Evolutionary conservation across 2,888 invertebrate genomes (phyloP).

Genomic region (Hydrotaea cyrtoneurina): DNA sequence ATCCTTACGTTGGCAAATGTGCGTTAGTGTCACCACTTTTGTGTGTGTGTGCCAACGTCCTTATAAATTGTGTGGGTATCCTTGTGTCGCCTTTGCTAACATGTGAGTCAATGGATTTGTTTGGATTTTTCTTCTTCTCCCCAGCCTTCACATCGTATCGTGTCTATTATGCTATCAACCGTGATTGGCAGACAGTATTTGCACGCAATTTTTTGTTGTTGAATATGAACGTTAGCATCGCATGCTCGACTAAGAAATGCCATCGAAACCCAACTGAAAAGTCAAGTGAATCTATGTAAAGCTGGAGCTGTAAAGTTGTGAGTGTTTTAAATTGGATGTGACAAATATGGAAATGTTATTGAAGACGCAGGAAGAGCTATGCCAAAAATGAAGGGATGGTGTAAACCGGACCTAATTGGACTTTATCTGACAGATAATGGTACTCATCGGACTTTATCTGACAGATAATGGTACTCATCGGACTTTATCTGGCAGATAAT

Average conservation of each 20-base stretch:
- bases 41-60: neutral
- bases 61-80: neutral
- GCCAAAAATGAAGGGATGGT: neutral
- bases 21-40: neutral
- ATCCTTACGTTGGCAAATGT: constrained; percentile 1
- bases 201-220: neutral
- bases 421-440: neutral
- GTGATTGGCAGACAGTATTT: constrained; percentile 54
- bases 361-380: neutral
- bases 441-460: neutral
- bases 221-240: neutral
- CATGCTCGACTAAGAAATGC: no score
- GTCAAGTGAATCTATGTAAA: constrained; percentile 3
- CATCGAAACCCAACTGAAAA: neutral
- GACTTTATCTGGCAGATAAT: neutral
- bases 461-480: neutral
- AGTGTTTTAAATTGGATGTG: neutral
- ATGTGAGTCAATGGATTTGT: neutral
- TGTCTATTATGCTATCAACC: constrained; percentile 53
- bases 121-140: neutral
- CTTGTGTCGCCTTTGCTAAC: neutral
- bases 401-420: no score
- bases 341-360: neutral
- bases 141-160: neutral
- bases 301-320: neutral